phyloP scores from a whole-genome alignment of 2,113 vertebrate species.

The Pollimyrus isidori region DNA sequence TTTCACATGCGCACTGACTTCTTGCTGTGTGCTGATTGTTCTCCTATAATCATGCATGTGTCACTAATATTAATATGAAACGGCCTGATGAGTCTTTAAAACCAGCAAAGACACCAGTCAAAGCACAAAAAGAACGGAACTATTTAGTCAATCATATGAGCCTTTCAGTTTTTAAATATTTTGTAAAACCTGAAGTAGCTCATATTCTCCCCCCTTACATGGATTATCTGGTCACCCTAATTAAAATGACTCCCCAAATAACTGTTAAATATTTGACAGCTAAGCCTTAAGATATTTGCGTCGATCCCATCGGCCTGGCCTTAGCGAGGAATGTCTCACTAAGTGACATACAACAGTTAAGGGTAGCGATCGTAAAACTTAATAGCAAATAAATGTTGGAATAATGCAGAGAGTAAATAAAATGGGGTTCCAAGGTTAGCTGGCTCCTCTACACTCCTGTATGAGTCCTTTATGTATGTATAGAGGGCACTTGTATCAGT shows the following conservation, averaged over 20 bases:
- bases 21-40: neutral
- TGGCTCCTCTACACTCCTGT: neutral
- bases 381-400: neutral
- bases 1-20: neutral
- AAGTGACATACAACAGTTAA: neutral
- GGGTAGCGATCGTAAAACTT: neutral
- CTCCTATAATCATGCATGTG: neutral
- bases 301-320: neutral
- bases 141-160: neutral
- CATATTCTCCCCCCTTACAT: neutral
- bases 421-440: neutral
- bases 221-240: neutral
- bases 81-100: neutral
- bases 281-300: neutral
- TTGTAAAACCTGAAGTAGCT: neutral
- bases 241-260: neutral
- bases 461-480: neutral
- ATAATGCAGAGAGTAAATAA: neutral
- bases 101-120: neutral
- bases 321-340: neutral
- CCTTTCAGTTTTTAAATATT: neutral
- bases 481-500: neutral
- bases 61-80: neutral
- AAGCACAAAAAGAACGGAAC: neutral
- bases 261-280: neutral